Conservation (phyloP, 2,113 vertebrate species). For the Sturnus vulgaris region DNA sequence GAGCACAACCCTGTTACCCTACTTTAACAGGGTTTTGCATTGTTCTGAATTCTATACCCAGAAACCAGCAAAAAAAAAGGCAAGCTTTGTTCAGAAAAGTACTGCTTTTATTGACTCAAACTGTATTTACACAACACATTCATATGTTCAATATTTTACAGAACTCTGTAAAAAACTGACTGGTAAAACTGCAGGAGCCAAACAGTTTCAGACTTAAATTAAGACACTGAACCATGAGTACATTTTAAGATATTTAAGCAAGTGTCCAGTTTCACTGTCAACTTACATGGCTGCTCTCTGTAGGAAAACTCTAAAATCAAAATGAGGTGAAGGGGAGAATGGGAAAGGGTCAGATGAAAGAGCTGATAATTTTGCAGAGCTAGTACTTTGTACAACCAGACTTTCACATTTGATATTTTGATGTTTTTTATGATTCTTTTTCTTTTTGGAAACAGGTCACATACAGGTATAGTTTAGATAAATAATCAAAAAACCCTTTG, state of each 20-base stretch:
- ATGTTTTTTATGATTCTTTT: not conserved
- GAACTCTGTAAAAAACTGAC: slow-evolving; percentile 72
- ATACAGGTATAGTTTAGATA: not conserved
- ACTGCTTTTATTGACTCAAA: slow-evolving; percentile 75
- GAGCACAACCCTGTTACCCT: not conserved
- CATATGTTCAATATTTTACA: slow-evolving; percentile 74
- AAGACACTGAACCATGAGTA: slow-evolving; percentile 56
- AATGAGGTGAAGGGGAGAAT: not conserved
- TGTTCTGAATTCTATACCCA: not conserved
- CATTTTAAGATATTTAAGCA: slow-evolving; percentile 36
- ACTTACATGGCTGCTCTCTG: not conserved
- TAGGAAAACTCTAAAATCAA: not conserved
- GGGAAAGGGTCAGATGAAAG: not conserved
- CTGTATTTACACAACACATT: slow-evolving; percentile 80
- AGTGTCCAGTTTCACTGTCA: slow-evolving; percentile 37
- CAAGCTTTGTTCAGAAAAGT: slow-evolving; percentile 44
- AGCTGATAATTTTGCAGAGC: slow-evolving; percentile 6
- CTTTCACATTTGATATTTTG: not conserved
- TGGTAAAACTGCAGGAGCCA: slow-evolving; percentile 69
- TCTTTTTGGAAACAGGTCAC: not conserved
- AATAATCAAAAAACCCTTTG: not conserved
- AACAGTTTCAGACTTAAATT: slow-evolving; percentile 32
- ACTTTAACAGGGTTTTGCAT: not conserved
- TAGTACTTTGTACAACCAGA: not conserved
- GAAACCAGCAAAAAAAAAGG: not conserved